Percentiles rank a stretch among this genome's conserved stretches.
phyloP scores from a whole-genome alignment of 2,797 vertebrate genomes.

The Gallinago nigripennis region DNA sequence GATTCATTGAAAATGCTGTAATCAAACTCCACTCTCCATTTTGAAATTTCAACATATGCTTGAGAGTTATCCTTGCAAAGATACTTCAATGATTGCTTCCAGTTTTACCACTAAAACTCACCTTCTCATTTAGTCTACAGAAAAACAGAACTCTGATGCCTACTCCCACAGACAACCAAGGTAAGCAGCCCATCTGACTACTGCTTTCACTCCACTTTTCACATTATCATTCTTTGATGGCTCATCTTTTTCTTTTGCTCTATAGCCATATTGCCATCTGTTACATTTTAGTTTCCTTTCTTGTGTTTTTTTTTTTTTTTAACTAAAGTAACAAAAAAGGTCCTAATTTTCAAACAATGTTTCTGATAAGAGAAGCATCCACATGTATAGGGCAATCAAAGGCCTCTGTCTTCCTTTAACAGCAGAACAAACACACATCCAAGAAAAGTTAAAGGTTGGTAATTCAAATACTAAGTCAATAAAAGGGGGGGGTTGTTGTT shows the following conservation, averaged over 20 bases:
- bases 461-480: neutral
- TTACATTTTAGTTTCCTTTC: neutral
- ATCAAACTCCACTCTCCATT: neutral
- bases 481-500: neutral
- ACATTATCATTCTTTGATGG: neutral
- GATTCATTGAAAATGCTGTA: neutral
- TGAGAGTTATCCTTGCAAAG: neutral
- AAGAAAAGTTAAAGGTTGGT: neutral
- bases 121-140: neutral
- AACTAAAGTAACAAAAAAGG: neutral
- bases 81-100: neutral
- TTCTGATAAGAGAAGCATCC: neutral
- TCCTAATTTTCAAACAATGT: neutral
- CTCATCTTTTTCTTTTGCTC: neutral
- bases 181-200: neutral
- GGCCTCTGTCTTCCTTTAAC: neutral
- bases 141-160: neutral
- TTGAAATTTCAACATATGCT: neutral
- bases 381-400: neutral
- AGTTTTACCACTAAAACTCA: neutral
- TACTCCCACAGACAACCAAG: neutral
- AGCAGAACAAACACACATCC: neutral
- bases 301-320: neutral
- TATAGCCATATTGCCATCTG: neutral
- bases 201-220: neutral